Evolutionary conservation across 2,888 invertebrate genomes (phyloP).

Genomic region (Chirona hameri): DNA sequence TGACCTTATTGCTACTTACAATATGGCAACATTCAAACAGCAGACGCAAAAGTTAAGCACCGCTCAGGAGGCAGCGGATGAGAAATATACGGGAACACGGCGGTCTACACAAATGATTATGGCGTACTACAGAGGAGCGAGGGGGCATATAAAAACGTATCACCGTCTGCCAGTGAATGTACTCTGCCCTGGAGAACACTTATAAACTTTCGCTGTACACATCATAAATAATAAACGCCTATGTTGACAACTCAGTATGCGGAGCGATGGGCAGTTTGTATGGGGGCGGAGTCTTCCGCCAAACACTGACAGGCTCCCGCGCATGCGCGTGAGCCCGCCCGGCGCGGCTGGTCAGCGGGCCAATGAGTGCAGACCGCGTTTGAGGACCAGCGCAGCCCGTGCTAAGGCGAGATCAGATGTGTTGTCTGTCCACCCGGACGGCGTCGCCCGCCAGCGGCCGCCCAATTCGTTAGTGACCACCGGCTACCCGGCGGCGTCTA

Average conservation of each 20-base stretch:
- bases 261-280: neutral
- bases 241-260: neutral
- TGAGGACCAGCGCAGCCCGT: neutral
- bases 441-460: no score
- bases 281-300: neutral
- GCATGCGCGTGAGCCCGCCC: neutral
- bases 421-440: no score
- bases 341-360: neutral
- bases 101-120: slow-evolving; percentile 3
- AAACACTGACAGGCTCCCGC: neutral
- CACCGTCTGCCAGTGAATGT: neutral
- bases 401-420: neutral
- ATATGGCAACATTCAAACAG: slow-evolving; percentile 23
- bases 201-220: slow-evolving; percentile 7
- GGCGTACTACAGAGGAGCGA: neutral
- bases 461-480: no score
- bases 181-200: neutral
- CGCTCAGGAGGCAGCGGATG: neutral
- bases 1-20: slow-evolving; percentile 28
- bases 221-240: slow-evolving; percentile 22
- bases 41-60: neutral
- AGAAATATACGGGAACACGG: neutral
- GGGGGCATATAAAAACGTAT: slow-evolving; percentile 2
- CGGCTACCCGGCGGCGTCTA: no score
- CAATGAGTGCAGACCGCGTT: neutral